These are phyloP conservation scores for Rhinoptilus africanus DNA, from an alignment of 2,113 vertebrate species.

Conservation along the genomic window DNA sequence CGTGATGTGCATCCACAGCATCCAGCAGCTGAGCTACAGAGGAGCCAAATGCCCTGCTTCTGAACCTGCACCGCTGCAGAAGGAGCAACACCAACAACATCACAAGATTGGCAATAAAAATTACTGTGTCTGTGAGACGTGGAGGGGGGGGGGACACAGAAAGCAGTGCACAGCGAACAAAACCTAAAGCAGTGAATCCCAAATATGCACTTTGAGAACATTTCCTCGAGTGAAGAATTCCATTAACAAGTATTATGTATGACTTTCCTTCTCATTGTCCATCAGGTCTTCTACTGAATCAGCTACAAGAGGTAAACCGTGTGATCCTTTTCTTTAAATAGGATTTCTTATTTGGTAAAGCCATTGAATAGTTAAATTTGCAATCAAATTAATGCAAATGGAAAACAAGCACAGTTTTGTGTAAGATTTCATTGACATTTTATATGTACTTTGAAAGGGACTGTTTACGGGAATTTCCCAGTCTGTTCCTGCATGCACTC, in stretches of 20 bases:
- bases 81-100: neutral
- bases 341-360: neutral
- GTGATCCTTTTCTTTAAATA: neutral
- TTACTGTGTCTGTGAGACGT: accelerated
- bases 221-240: neutral
- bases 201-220: neutral
- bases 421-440: neutral
- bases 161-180: neutral
- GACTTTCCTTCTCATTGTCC: neutral
- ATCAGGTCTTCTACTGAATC: neutral
- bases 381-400: neutral
- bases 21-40: neutral
- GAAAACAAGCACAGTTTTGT: neutral
- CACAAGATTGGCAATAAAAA: neutral
- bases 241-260: neutral
- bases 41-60: neutral
- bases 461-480: neutral
- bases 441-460: neutral
- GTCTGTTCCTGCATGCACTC: neutral
- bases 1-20: neutral
- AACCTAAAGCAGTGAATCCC: neutral
- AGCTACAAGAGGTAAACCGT: neutral
- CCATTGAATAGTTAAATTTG: neutral
- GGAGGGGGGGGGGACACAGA: neutral
- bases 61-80: neutral